Evolutionary conservation across 2,113 vertebrate species (phyloP).

Genomic region (Indicator maculatus): DNA sequence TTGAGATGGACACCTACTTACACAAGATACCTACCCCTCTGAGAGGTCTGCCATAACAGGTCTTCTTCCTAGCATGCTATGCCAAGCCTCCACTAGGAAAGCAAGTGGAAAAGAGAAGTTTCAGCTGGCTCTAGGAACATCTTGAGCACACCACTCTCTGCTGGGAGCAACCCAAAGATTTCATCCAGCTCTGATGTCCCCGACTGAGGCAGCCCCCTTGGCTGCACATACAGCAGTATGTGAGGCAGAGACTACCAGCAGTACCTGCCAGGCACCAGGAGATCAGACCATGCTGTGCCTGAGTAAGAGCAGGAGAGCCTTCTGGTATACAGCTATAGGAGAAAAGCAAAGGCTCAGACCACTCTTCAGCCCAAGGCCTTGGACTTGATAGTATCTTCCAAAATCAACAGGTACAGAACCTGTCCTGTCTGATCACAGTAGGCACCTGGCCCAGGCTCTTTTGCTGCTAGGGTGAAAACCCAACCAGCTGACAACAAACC

Average conservation of each 20-base stretch:
- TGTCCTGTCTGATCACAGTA: neutral
- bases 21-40: neutral
- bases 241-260: neutral
- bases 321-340: neutral
- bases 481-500: neutral
- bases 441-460: neutral
- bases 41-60: neutral
- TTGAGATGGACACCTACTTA: neutral
- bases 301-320: accelerated
- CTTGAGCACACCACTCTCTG: neutral
- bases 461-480: neutral
- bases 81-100: neutral
- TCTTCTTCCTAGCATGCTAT: neutral
- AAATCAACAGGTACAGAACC: neutral
- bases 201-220: neutral
- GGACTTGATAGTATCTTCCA: neutral
- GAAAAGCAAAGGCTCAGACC: neutral
- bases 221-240: too few relatives aligned
- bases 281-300: accelerated
- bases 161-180: neutral
- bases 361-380: neutral
- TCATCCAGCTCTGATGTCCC: neutral
- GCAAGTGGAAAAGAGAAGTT: neutral
- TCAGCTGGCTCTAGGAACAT: neutral
- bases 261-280: neutral